Conservation (phyloP, 2,113 vertebrate species). For the Anarhynchus alexandrinus region DNA sequence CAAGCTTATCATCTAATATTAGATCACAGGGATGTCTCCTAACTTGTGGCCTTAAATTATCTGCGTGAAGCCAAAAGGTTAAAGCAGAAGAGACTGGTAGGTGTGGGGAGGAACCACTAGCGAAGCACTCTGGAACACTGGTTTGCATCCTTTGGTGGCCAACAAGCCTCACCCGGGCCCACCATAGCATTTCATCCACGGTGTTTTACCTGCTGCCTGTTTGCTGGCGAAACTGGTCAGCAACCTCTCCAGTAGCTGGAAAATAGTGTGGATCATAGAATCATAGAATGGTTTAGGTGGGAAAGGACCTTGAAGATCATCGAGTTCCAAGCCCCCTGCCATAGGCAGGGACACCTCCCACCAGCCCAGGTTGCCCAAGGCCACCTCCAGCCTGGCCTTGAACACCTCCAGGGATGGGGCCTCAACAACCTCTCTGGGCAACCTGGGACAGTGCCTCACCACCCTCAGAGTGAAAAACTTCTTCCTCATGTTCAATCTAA, state of each 20-base stretch:
- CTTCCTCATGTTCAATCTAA: too few species aligned
- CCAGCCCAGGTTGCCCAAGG: too few species aligned
- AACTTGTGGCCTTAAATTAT: slow-evolving; percentile 13
- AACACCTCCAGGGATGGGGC: too few species aligned
- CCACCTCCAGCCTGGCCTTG: too few species aligned
- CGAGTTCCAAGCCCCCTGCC: too few species aligned
- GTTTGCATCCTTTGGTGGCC: neutral
- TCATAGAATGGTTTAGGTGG: too few species aligned
- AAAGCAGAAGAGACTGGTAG: neutral
- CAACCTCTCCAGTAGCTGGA: neutral
- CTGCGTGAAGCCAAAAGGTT: slow-evolving; percentile 20
- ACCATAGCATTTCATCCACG: accelerated
- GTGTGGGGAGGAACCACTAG: neutral
- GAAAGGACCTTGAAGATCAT: too few species aligned
- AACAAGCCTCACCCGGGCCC: neutral
- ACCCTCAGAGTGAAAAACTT: too few species aligned
- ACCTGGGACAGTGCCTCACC: too few species aligned
- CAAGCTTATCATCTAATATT: slow-evolving; percentile 66
- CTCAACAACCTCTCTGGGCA: too few species aligned
- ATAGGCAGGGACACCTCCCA: too few species aligned
- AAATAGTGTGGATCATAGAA: neutral
- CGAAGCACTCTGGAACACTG: neutral
- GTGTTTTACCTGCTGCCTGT: neutral
- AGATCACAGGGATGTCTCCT: slow-evolving; percentile 40
- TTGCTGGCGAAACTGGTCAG: neutral